phyloP scores from a whole-genome alignment of 1,140 invertebrate species.

The Myzus persicae region DNA sequence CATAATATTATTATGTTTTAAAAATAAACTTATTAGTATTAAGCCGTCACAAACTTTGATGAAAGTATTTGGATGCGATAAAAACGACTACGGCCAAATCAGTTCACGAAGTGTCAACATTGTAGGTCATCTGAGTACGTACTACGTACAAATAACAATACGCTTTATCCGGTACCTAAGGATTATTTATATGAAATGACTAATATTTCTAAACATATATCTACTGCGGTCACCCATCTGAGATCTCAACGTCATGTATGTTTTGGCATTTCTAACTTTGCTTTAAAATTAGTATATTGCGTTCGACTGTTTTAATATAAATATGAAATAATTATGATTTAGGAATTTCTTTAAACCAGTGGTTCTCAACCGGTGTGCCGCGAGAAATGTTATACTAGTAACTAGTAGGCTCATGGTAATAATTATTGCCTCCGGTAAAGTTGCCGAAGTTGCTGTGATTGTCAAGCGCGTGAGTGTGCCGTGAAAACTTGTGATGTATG shows the following conservation, averaged over 20 bases:
- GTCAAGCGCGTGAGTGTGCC: too few species aligned
- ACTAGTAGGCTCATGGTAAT: too few species aligned
- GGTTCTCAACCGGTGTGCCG: too few species aligned
- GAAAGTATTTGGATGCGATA: slow-evolving; percentile 72
- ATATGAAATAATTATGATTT: background rate
- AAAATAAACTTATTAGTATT: background rate
- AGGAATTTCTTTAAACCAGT: too few species aligned
- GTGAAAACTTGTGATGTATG: too few species aligned
- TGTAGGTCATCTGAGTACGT: background rate
- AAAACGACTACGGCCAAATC: slow-evolving; percentile 74
- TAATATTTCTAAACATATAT: slow-evolving; percentile 27
- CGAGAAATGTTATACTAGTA: too few species aligned
- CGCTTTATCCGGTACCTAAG: background rate
- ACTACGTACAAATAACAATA: background rate
- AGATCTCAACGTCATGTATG: background rate
- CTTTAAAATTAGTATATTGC: background rate
- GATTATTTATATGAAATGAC: background rate
- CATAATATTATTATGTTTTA: background rate
- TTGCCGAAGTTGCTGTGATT: too few species aligned
- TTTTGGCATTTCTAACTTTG: background rate
- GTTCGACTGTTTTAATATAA: background rate
- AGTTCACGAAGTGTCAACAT: slow-evolving; percentile 68
- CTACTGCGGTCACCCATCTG: background rate
- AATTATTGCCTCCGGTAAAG: too few species aligned
- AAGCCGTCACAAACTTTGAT: background rate